Percentiles rank a stretch among this genome's conserved stretches.
phyloP scores from a whole-genome alignment of 2,888 invertebrate genomes.

The Rotaria sp. region DNA sequence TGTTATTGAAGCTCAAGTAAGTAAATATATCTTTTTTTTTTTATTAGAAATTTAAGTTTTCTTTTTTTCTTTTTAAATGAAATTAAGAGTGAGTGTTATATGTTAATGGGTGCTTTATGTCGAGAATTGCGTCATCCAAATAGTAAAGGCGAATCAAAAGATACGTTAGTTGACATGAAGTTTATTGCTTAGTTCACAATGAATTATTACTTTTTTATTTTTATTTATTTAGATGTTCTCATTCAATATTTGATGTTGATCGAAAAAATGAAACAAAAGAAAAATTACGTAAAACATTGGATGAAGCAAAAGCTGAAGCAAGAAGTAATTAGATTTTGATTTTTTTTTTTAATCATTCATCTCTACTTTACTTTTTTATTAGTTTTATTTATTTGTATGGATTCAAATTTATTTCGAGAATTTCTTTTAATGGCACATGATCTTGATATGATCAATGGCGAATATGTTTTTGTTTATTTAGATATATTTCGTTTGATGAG shows the following conservation, averaged over 20 bases:
- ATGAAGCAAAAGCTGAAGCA: constrained; percentile 11
- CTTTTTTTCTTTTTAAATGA: background rate
- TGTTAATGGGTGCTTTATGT: constrained; percentile 29
- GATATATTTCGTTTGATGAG: constrained; percentile 57
- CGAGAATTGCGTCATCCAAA: background rate
- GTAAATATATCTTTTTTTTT: background rate
- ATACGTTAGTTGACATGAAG: background rate
- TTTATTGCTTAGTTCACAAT: background rate
- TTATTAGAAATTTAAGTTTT: too few relatives aligned
- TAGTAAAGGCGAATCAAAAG: constrained; percentile 1
- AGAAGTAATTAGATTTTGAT: background rate
- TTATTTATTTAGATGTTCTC: background rate
- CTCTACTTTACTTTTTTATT: background rate
- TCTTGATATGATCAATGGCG: constrained; percentile 88
- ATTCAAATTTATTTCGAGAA: constrained; percentile 15
- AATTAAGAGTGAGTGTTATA: constrained; percentile 20
- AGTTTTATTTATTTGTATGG: constrained; percentile 14
- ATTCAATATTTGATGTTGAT: constrained; percentile 23
- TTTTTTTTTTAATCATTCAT: too few relatives aligned
- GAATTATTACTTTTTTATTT: background rate
- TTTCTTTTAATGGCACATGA: constrained; percentile 82
- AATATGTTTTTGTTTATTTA: constrained; percentile 95
- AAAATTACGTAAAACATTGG: constrained; percentile 9
- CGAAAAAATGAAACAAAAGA: constrained; percentile 24
- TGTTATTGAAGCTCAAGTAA: constrained; percentile 16